Evolutionary conservation across 2,797 vertebrate species (phyloP).

Genomic region (Acanthurus tractus): DNA sequence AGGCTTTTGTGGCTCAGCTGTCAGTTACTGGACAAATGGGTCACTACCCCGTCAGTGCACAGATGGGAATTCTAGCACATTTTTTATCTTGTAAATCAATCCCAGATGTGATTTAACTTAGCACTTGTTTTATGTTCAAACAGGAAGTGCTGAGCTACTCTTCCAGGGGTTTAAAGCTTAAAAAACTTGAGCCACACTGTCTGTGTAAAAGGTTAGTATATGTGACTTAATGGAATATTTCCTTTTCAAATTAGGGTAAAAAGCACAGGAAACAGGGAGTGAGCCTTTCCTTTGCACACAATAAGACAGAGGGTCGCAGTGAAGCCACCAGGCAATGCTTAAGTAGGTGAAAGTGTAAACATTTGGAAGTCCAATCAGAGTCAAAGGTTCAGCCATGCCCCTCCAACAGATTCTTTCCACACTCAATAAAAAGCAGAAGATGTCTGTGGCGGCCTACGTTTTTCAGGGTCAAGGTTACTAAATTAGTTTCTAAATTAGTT

Average conservation of each 20-base stretch:
- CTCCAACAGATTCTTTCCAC: conserved; percentile 69
- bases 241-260: conserved; percentile 33
- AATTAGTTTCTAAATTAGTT: conserved; percentile 46
- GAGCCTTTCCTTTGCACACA: conserved; percentile 43
- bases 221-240: conserved; percentile 42
- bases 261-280: conserved; percentile 47
- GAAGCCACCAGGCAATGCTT: conserved; percentile 22
- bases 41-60: conserved; percentile 10
- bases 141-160: background rate
- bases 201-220: conserved; percentile 38
- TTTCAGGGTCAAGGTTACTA: conserved; percentile 56
- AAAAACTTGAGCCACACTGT: background rate
- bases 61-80: conserved; percentile 36
- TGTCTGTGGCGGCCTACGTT: background rate
- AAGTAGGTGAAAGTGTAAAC: conserved; percentile 78
- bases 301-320: conserved; percentile 23
- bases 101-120: conserved; percentile 38
- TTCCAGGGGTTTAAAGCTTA: background rate
- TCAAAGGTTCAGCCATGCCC: conserved; percentile 48
- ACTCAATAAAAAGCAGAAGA: conserved; percentile 56
- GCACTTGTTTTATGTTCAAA: conserved; percentile 17
- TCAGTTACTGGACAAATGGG: conserved; percentile 29
- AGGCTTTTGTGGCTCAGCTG: conserved; percentile 51
- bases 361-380: conserved; percentile 61
- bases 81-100: conserved; percentile 30